Base-by-base conservation (phyloP, 2,113 vertebrate species). In the Phocoena sinus region DNA sequence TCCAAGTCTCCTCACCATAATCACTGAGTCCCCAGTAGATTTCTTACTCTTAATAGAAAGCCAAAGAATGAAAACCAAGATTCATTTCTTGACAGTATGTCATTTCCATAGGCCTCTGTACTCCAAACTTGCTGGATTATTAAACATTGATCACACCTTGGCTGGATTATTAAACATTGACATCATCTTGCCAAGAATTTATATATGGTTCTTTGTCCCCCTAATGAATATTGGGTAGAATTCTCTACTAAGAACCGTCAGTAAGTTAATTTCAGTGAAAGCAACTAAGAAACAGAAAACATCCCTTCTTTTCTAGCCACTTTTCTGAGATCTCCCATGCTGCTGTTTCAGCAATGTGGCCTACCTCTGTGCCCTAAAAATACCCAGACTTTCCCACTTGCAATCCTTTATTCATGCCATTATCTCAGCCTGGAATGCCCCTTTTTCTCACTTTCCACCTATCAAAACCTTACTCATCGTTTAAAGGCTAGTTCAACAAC, bases 11-110 rank as follows among this genome's bases (percentile, higher is more conserved):
- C 36, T 80, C 56, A 47, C 1, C 6, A 56, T 17, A 81, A 38
- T 79, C 81, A 65, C 28, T 18, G 50, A 89, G 36, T 79, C 36
- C 31, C 13, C 25, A 36, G 36, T 17, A n/a, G 33, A 81, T 58
- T 92, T 96, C 67, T 94, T 94, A 47, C 14, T 87, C 21, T 58
- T 81, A 93, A 47, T 36, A 86, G 47, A n/a, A 94, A 87, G 38
- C 13, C 44, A 89, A 82, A 80, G 26, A 60, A 86, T 56, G 50
- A 87, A 95, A 88, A 63, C 15, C 6, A n/a, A 92, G 26, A 63
- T 79, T n/a, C 18, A 58, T 63, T 96, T 94, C 38, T 90, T 62
- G 73, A 76, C 8, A 92, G 63, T 44, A 28, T 84, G 65, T n/a
- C 41, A 89, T 44, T 85, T 81, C 58, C 41, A n/a, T 56, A 58